Conservation (phyloP, 2,888 invertebrate species). For the Pachydiplax longipennis region DNA sequence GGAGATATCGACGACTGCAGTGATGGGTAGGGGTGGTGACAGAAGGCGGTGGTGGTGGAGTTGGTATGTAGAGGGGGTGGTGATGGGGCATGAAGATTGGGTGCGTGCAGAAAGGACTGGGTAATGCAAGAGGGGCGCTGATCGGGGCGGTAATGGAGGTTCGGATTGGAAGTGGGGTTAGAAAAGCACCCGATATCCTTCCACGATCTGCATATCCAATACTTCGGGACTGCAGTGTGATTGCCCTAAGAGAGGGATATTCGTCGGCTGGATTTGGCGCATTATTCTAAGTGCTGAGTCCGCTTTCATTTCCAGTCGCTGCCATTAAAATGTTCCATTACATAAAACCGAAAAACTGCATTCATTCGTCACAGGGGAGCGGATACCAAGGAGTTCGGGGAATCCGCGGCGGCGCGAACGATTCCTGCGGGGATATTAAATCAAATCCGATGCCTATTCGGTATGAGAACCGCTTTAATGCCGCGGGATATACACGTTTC, state of each 20-base stretch:
- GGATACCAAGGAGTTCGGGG: neutral
- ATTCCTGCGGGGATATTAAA: neutral
- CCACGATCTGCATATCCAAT: conserved; percentile 39
- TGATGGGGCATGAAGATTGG: too few species aligned
- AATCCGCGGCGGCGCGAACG: neutral
- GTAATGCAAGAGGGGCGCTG: neutral
- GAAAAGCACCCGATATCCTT: neutral
- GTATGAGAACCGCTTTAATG: neutral
- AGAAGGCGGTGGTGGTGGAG: too few species aligned
- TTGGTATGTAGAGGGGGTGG: too few species aligned
- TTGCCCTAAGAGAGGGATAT: neutral
- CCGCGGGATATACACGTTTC: neutral
- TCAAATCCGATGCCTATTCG: neutral
- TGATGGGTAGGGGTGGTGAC: too few species aligned
- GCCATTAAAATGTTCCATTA: conserved; percentile 38
- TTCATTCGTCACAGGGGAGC: conserved; percentile 16
- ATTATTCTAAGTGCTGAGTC: conserved; percentile 23
- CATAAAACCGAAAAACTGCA: conserved; percentile 1
- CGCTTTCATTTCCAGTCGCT: conserved; percentile 31
- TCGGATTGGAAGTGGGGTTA: neutral
- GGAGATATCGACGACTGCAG: too few species aligned
- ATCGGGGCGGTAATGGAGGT: neutral
- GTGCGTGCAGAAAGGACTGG: neutral
- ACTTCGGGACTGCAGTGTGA: conserved; percentile 12
- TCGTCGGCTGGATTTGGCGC: neutral